phyloP scores from a whole-genome alignment of 2,113 vertebrate species.

The Heteronetta atricapilla region DNA sequence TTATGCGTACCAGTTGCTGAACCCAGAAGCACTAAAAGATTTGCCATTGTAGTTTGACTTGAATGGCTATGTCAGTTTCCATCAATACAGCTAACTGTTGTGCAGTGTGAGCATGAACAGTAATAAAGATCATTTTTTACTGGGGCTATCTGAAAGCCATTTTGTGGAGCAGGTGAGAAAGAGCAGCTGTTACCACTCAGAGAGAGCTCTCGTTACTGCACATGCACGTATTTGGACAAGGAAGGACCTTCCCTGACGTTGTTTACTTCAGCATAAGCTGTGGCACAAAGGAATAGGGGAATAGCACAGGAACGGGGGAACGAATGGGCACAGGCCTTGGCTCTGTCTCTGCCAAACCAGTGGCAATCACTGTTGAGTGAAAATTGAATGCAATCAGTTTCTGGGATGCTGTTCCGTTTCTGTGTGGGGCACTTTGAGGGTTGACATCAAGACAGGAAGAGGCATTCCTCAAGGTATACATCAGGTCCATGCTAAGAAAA shows the following conservation, averaged over 20 bases:
- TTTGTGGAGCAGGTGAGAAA: not conserved
- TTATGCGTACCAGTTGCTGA: slow-evolving; percentile 7
- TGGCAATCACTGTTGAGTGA: not conserved
- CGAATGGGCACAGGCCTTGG: not conserved
- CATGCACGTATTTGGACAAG: not conserved
- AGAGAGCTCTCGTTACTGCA: not conserved
- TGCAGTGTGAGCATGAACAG: not conserved
- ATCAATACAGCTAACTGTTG: not conserved
- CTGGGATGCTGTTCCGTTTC: not conserved
- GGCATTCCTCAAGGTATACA: not conserved
- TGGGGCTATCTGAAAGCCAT: not conserved
- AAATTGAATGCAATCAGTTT: not conserved
- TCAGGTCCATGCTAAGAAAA: not conserved
- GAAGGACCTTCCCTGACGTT: not conserved
- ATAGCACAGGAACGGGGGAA: not conserved
- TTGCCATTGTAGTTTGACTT: slow-evolving; percentile 8
- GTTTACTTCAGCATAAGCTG: not conserved
- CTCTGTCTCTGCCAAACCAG: fast-evolving
- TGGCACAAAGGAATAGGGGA: not conserved
- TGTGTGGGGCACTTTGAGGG: not conserved
- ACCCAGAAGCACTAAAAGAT: slow-evolving; percentile 11
- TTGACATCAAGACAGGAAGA: not conserved
- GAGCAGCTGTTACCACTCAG: not conserved
- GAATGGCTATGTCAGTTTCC: slow-evolving; percentile 22
- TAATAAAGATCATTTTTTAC: not conserved